Evolutionary conservation across 1,140 invertebrate species (phyloP).

Genomic region (Dryas iulia): DNA sequence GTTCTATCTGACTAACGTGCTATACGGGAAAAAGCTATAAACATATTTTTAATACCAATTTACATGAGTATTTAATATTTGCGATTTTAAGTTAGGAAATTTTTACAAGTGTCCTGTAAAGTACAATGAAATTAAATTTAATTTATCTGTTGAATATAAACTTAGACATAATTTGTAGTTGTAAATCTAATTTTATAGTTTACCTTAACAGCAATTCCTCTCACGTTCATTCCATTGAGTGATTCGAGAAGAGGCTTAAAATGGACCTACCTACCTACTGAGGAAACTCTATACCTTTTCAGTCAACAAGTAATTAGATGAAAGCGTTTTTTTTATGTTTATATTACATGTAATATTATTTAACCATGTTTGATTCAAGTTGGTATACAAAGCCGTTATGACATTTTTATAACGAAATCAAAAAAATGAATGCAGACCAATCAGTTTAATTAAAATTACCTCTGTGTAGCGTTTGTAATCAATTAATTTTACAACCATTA

Average conservation of each 20-base stretch:
- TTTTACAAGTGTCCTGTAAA: no score
- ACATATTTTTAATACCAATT: no score
- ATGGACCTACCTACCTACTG: neutral
- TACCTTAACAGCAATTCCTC: slow-evolving; percentile 14
- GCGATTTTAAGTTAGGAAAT: no score
- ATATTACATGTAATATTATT: neutral
- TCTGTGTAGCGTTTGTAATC: neutral
- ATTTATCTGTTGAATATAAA: slow-evolving; percentile 26
- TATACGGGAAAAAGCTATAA: no score
- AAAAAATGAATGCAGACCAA: neutral
- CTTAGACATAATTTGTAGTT: slow-evolving; percentile 26
- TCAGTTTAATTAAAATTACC: neutral
- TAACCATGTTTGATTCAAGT: neutral
- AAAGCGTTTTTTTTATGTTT: neutral
- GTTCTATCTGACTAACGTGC: no score
- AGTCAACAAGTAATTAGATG: neutral
- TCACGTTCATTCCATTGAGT: slow-evolving; percentile 21
- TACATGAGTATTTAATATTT: no score
- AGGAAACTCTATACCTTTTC: neutral
- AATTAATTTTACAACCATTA: neutral
- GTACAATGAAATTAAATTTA: neutral
- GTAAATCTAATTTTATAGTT: slow-evolving; percentile 25
- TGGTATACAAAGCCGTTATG: neutral
- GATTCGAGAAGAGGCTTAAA: slow-evolving; percentile 23
- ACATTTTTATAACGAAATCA: neutral